These are phyloP conservation scores for Phyllostomus hastatus DNA, from an alignment of 2,113 vertebrate species.

Conservation along the genomic window DNA sequence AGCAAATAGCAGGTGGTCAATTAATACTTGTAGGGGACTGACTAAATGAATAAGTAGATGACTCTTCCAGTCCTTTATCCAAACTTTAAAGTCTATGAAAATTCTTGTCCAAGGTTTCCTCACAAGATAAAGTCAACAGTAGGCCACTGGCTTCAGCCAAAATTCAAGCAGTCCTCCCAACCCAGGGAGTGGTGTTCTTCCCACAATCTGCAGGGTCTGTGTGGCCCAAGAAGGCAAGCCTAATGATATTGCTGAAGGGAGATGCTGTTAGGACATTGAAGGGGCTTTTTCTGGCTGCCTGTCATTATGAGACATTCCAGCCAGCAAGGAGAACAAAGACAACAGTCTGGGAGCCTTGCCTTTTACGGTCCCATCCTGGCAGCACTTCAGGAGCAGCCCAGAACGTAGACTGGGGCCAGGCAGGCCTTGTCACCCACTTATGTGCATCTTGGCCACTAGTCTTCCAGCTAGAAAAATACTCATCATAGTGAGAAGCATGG, in stretches of 20 bases:
- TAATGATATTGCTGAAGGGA: background rate
- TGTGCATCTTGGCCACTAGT: background rate
- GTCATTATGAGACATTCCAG: conserved; percentile 69
- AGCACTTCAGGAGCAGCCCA: conserved; percentile 41
- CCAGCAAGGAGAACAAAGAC: conserved; percentile 48
- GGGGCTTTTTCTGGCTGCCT: conserved; percentile 63
- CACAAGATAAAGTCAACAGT: background rate
- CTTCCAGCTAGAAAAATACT: background rate
- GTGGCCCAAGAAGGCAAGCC: background rate
- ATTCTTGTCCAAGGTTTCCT: background rate
- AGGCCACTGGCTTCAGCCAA: accelerated
- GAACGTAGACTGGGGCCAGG: background rate
- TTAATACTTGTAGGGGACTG: background rate
- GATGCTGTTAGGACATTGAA: conserved; percentile 42
- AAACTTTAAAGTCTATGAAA: background rate
- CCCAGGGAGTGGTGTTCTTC: background rate
- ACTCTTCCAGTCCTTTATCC: background rate
- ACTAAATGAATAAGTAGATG: background rate
- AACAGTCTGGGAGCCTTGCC: conserved; percentile 41
- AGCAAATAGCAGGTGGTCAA: background rate
- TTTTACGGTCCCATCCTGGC: conserved; percentile 55
- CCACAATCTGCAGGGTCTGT: background rate
- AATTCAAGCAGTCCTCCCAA: background rate
- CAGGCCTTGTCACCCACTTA: background rate
- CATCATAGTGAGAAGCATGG: background rate